phyloP scores from a whole-genome alignment of 2,113 vertebrate genomes.

The Lagopus leucura region DNA sequence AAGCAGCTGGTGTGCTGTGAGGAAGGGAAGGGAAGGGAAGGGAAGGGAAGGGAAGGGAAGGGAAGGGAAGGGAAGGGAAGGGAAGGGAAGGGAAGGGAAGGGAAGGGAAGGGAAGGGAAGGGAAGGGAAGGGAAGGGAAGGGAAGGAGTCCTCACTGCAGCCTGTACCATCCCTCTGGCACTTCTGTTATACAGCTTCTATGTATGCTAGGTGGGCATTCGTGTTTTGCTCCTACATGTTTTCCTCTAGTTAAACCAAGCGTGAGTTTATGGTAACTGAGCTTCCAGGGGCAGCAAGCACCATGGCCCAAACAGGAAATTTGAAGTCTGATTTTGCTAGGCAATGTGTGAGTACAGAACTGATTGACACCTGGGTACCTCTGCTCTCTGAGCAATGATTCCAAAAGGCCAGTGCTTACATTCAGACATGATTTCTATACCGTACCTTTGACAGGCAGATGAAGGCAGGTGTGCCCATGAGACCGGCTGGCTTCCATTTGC shows the following conservation, averaged over 20 bases:
- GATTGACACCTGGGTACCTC: neutral
- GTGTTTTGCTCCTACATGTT: neutral
- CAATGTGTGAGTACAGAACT: neutral
- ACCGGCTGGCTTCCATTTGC: accelerated
- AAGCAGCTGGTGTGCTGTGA: neutral
- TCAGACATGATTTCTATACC: neutral
- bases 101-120: neutral
- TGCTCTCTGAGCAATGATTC: neutral
- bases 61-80: too few relatives aligned
- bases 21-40: neutral
- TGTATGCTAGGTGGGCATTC: neutral
- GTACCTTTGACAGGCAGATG: neutral
- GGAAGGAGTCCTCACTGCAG: too few relatives aligned
- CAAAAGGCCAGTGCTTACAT: neutral
- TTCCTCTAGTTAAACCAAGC: neutral
- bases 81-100: too few relatives aligned
- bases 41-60: neutral
- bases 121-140: neutral
- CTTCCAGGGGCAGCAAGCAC: accelerated
- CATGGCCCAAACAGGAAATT: neutral
- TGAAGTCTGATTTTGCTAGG: neutral
- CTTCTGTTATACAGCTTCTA: neutral
- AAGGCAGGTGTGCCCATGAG: neutral
- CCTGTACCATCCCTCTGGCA: neutral
- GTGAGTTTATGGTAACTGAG: neutral